Conservation (phyloP, 2,113 vertebrate species). For the Pterocles orientalis region DNA sequence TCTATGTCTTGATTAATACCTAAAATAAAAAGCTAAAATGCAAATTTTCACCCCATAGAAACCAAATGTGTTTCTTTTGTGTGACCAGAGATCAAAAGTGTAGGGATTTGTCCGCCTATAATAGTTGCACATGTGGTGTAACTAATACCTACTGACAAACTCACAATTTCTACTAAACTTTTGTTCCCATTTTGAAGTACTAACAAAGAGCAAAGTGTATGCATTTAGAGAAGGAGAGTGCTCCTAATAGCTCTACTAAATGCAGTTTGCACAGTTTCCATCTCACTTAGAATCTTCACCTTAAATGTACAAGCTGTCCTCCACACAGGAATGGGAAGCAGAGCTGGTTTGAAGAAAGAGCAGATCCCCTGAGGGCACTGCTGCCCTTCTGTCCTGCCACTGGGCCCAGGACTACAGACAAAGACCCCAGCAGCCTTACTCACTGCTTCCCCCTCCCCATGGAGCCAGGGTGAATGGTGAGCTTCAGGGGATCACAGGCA, state of each 20-base stretch:
- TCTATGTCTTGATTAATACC: background rate
- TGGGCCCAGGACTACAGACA: background rate
- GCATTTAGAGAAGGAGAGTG: background rate
- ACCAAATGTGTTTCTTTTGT: accelerated
- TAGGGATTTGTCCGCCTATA: background rate
- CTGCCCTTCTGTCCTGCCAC: background rate
- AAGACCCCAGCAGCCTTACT: background rate
- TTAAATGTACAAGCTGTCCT: background rate
- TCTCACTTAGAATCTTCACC: background rate
- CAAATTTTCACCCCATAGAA: background rate
- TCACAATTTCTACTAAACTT: background rate
- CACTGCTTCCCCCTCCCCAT: background rate
- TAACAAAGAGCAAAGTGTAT: background rate
- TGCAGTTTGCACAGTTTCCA: background rate
- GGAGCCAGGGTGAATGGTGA: background rate
- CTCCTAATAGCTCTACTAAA: background rate
- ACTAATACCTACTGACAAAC: background rate
- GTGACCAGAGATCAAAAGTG: background rate
- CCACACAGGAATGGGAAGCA: background rate
- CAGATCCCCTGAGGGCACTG: background rate
- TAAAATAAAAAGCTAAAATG: background rate
- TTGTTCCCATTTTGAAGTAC: background rate
- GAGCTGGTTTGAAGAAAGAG: background rate
- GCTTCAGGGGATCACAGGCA: background rate
- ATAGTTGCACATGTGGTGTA: background rate